Evolutionary conservation across 1,140 invertebrate genomes (phyloP).

Genomic region (Theocolax elegans): DNA sequence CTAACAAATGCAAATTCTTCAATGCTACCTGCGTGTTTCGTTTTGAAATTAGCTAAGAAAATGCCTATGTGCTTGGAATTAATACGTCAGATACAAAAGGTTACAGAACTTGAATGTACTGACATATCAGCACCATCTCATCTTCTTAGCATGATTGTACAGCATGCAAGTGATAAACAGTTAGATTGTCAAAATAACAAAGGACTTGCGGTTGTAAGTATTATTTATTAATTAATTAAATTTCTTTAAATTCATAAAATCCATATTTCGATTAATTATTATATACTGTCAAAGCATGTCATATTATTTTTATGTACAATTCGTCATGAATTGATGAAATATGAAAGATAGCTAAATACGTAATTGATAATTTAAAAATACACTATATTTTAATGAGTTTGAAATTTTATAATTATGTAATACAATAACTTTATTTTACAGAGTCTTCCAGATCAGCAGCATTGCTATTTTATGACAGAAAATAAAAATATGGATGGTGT

Average conservation of each 20-base stretch:
- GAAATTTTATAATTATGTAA: background rate
- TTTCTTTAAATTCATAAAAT: background rate
- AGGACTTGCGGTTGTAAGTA: constrained; percentile 82
- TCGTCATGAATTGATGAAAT: too few species aligned
- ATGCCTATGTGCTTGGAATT: constrained; percentile 85
- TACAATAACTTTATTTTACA: constrained; percentile 68
- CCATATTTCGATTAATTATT: constrained; percentile 16
- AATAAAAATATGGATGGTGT: constrained; percentile 82
- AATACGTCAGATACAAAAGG: constrained; percentile 78
- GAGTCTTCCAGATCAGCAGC: constrained; percentile 90
- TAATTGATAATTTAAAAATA: background rate
- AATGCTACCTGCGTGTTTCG: constrained; percentile 90
- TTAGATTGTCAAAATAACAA: constrained; percentile 77
- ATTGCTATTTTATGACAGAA: constrained; percentile 93
- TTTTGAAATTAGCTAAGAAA: constrained; percentile 86
- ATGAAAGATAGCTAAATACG: background rate
- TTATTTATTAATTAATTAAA: background rate
- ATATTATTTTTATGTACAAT: too few species aligned
- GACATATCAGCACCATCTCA: constrained; percentile 75
- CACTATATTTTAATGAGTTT: constrained; percentile 1
- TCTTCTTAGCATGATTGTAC: constrained; percentile 80
- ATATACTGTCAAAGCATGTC: too few species aligned
- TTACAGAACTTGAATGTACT: constrained; percentile 79
- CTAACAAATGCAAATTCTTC: constrained; percentile 86
- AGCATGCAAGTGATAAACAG: constrained; percentile 77